Conservation (phyloP, 2,797 vertebrate genomes). For the Emydoidea blandingii region DNA sequence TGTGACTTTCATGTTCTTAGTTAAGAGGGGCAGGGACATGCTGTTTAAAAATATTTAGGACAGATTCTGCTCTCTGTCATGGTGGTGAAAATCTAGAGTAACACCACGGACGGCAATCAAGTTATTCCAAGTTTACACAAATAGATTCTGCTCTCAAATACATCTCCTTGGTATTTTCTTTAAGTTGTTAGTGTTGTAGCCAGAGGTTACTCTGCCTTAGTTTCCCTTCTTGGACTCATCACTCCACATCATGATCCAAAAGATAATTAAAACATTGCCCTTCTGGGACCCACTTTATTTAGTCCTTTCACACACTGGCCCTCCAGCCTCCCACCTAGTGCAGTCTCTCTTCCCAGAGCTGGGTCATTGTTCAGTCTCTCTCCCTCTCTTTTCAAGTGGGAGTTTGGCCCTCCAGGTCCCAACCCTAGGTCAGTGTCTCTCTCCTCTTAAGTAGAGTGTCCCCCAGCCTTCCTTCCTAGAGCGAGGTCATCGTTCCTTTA, state of each 20-base stretch:
- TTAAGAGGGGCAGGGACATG: background rate
- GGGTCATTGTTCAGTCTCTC: background rate
- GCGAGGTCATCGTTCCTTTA: background rate
- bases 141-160: no score
- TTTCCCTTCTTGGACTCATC: background rate
- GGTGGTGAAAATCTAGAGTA: background rate
- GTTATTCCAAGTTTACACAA: background rate
- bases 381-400: background rate
- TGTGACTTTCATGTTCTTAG: background rate
- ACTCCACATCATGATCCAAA: background rate
- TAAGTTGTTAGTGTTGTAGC: background rate
- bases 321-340: background rate
- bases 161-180: background rate
- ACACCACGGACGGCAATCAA: background rate
- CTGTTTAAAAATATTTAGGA: background rate
- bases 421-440: background rate
- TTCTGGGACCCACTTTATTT: background rate
- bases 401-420: background rate
- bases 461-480: background rate
- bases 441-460: background rate
- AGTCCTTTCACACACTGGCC: background rate
- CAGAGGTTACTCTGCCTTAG: background rate
- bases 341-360: background rate
- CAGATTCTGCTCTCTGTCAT: background rate
- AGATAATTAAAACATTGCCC: background rate